A percentile compares a stretch with the other conserved stretches of the same genome.
phyloP scores from a whole-genome alignment of 2,888 invertebrate genomes.

The Oscheius sp. region DNA sequence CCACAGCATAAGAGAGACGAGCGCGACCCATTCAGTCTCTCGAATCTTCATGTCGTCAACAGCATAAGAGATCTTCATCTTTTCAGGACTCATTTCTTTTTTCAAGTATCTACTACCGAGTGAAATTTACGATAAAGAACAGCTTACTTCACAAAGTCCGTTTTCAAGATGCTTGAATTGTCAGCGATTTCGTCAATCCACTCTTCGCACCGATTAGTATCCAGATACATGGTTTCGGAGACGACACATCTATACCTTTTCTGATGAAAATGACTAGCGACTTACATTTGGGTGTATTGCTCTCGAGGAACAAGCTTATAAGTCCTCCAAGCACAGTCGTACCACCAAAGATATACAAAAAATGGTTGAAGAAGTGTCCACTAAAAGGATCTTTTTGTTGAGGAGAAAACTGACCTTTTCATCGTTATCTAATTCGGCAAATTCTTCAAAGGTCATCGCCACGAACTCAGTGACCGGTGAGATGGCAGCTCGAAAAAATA shows the following conservation, averaged over 20 bases:
- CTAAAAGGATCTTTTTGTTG: neutral
- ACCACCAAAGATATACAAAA: slow-evolving; percentile 21
- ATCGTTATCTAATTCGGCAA: neutral
- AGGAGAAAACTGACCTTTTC: slow-evolving; percentile 4
- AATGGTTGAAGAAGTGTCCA: slow-evolving; percentile 14
- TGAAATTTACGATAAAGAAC: no score
- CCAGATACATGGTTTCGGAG: slow-evolving; percentile 21
- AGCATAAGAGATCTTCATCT: slow-evolving; percentile 1
- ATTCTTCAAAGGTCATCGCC: slow-evolving; percentile 1
- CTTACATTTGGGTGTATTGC: slow-evolving; percentile 8
- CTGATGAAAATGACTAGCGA: neutral
- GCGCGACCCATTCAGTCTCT: slow-evolving; percentile 8
- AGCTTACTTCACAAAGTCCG: neutral
- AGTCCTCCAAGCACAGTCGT: slow-evolving; percentile 15
- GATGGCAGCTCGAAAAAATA: slow-evolving; percentile 17
- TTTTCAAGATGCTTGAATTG: neutral
- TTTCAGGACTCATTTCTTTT: slow-evolving; percentile 19
- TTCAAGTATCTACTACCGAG: slow-evolving; percentile 7
- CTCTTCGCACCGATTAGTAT: slow-evolving; percentile 2
- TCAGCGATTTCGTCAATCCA: slow-evolving; percentile 14
- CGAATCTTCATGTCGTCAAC: slow-evolving; percentile 12
- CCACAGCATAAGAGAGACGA: slow-evolving; percentile 5
- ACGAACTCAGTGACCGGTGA: slow-evolving; percentile 10
- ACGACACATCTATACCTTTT: neutral
- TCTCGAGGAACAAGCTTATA: slow-evolving; percentile 11